A percentile compares a stretch with the other conserved stretches of the same genome.
Evolutionary conservation across 2,797 vertebrate genomes (phyloP).

Genomic region (Thunnus albacares): DNA sequence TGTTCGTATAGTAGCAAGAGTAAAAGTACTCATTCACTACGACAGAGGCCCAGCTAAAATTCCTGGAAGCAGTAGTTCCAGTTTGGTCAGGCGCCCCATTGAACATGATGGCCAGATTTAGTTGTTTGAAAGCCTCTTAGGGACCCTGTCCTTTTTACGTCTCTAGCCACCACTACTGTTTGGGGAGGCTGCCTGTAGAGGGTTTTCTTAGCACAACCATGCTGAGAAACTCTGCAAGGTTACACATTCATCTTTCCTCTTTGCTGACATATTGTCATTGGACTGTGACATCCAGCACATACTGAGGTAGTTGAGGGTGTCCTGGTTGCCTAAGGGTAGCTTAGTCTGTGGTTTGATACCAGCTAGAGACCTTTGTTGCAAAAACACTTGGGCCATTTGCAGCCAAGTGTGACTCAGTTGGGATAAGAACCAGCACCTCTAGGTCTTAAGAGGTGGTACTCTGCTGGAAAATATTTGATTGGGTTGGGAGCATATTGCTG

Average conservation of each 20-base stretch:
- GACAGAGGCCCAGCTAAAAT: neutral
- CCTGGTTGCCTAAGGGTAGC: too few relatives aligned
- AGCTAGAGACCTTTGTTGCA: too few relatives aligned
- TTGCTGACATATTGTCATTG: too few relatives aligned
- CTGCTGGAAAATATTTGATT: too few relatives aligned
- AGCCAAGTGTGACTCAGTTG: too few relatives aligned
- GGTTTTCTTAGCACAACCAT: neutral
- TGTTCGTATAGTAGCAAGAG: conserved; percentile 2
- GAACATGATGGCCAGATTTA: neutral
- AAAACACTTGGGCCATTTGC: too few relatives aligned
- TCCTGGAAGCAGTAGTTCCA: neutral
- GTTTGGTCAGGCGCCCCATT: neutral
- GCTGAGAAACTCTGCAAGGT: neutral
- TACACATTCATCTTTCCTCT: too few relatives aligned
- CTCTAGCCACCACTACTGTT: neutral
- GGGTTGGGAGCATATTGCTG: neutral
- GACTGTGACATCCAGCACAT: too few relatives aligned
- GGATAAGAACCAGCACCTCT: too few relatives aligned
- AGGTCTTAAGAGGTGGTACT: too few relatives aligned
- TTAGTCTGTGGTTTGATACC: too few relatives aligned
- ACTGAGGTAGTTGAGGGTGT: too few relatives aligned
- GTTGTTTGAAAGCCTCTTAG: neutral
- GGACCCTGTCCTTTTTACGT: neutral
- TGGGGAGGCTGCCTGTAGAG: neutral
- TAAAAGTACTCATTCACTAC: neutral